Percentiles rank a stretch among this genome's conserved stretches.
phyloP scores from a whole-genome alignment of 2,113 vertebrate species.

The Eptesicus fuscus region DNA sequence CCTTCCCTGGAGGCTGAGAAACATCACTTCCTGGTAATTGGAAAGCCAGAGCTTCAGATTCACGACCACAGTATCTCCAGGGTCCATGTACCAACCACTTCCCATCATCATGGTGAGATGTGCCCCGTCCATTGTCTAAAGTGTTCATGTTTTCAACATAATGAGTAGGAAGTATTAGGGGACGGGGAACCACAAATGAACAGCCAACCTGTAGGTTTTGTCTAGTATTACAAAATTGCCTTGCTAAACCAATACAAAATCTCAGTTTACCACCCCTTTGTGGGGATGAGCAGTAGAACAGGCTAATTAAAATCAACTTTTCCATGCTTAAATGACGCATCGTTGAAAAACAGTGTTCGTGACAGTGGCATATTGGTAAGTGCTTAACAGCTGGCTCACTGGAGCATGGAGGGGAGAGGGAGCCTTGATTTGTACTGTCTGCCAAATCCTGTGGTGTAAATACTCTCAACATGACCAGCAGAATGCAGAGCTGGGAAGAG shows the following conservation, averaged over 20 bases:
- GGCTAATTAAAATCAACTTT: background rate
- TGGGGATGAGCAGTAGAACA: background rate
- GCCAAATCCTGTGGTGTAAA: background rate
- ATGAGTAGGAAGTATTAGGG: constrained; percentile 50
- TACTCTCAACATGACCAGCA: background rate
- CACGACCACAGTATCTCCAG: background rate
- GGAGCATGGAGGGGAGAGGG: background rate
- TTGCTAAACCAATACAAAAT: constrained; percentile 56
- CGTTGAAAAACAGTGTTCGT: background rate
- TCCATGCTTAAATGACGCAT: background rate
- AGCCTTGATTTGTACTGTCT: background rate
- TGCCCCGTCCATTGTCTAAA: background rate
- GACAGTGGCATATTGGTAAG: background rate
- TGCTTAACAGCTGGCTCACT: background rate
- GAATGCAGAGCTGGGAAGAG: background rate
- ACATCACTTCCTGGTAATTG: rapidly evolving
- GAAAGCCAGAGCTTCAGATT: background rate
- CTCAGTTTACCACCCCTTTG: background rate
- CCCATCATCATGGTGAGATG: constrained; percentile 47
- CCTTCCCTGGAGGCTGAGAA: background rate
- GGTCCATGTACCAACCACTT: constrained; percentile 47
- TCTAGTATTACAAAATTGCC: constrained; percentile 39
- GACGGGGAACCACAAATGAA: constrained; percentile 54
- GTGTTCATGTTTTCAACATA: background rate
- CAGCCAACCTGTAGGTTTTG: constrained; percentile 34